Evolutionary conservation across 2,797 vertebrate species (phyloP), one percentile per base, ranked within the genome.

Genomic region (Arctocebus calabarensis): DNA sequence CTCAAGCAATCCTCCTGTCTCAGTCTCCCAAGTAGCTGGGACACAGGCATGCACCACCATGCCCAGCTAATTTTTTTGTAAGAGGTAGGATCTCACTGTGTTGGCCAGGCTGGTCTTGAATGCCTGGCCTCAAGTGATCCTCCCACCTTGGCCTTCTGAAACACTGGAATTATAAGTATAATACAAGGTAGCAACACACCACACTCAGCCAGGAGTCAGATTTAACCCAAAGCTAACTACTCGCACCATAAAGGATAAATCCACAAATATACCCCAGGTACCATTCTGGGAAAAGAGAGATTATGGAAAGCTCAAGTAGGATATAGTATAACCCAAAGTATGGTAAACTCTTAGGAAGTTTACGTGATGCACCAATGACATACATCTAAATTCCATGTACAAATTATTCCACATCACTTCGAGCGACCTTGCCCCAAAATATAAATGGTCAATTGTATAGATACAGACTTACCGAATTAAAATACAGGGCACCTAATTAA

Each of bases 181-280:
- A 48, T 48, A 48, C 48, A 48, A 48, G 48, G 48, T 48, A 48
- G 48, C 48, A 48, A 48, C 48, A 48, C 17, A 66, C 64, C 16
- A n/a, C 3, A 66, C 64, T 1, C 19, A 8, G 64, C 64, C 64
- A 66, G 64, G 32, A 66, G 64, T 66, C 64, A 19, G 16, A 66
- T 66, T 85, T 90, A 96, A 90, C 32, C 45, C 73, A 52, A 66
- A 81, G 40, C n/a, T 84, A 88, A 81, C n/a, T 62, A 61, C 16
- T 88, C 55, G 37, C 27, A 62, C 22, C 22, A 29, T 22, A 73
- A 61, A 55, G 8, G 8, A 45, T 74, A 70, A 89, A 64, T 32
- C 19, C 64, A 45, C 64, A 22, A 77, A 27, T 75, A 57, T 40
- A 81, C 1, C 23, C 27, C 55, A 66, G 68, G 7, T 81, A 57